Evolutionary conservation across 2,797 vertebrate species (phyloP).

Genomic region (Lacerta agilis): DNA sequence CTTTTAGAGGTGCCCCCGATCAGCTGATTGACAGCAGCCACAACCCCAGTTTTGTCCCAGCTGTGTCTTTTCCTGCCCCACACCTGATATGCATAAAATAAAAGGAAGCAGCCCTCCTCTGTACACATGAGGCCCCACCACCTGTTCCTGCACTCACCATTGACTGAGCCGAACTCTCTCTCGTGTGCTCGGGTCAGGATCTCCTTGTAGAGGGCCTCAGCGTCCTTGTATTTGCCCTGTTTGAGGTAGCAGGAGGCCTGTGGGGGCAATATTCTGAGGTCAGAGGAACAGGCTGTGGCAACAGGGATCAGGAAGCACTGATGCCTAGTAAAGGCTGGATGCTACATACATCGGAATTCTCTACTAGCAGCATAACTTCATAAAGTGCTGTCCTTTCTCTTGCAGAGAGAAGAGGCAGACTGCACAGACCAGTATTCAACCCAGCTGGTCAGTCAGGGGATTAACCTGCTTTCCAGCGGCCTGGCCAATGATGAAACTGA

Average conservation of each 20-base stretch:
- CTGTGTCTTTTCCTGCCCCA: neutral
- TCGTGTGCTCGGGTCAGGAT: constrained; percentile 90
- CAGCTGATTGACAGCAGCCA: too few relatives aligned
- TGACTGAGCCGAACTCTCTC: constrained; percentile 91
- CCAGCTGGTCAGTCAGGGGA: too few relatives aligned
- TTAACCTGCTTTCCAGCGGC: too few relatives aligned
- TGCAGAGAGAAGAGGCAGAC: too few relatives aligned
- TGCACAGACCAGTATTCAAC: too few relatives aligned
- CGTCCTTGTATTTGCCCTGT: constrained; percentile 90
- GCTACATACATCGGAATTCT: neutral
- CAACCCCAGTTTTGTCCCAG: too few relatives aligned
- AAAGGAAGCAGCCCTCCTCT: too few relatives aligned
- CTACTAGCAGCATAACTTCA: neutral
- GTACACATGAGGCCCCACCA: too few relatives aligned
- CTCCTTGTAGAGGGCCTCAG: constrained; percentile 89
- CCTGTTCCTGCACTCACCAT: constrained; percentile 77
- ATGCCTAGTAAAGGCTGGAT: neutral
- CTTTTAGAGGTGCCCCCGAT: too few relatives aligned
- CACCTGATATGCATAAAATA: too few relatives aligned
- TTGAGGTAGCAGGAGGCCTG: constrained; percentile 93
- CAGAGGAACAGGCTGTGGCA: neutral
- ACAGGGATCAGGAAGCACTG: neutral
- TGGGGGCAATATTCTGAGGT: neutral
- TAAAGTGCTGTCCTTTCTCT: neutral
- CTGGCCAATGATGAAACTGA: too few relatives aligned